phyloP scores from a whole-genome alignment of 1,140 invertebrate genomes.

The Drosophila serrata region DNA sequence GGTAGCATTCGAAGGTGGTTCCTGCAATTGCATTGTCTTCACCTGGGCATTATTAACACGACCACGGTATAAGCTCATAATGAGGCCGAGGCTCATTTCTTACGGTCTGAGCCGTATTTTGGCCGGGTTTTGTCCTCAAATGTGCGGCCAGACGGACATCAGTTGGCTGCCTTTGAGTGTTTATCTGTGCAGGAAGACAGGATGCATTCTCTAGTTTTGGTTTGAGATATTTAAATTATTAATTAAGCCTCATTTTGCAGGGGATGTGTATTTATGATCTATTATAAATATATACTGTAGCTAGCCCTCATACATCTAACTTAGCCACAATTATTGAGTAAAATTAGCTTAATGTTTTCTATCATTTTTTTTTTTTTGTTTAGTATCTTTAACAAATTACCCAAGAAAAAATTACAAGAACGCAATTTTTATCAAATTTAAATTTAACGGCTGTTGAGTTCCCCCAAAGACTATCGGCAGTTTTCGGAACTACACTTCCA shows the following conservation, averaged over 20 bases:
- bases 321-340: neutral
- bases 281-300: too few relatives aligned
- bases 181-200: conserved; percentile 25
- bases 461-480: neutral
- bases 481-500: neutral
- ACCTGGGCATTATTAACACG: conserved; percentile 74
- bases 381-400: neutral
- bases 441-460: neutral
- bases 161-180: conserved; percentile 13
- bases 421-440: neutral
- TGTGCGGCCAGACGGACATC: conserved; percentile 47
- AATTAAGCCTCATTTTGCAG: neutral
- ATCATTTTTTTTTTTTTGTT: too few relatives aligned
- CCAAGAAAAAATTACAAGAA: neutral
- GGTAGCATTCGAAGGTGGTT: neutral
- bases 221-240: conserved; percentile 2
- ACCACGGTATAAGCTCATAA: conserved; percentile 79
- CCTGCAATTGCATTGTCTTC: conserved; percentile 45
- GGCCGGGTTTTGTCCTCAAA: conserved; percentile 33
- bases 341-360: neutral
- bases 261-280: too few relatives aligned
- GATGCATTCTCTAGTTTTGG: neutral
- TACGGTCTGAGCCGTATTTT: conserved; percentile 38
- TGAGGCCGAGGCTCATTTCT: conserved; percentile 63
- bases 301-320: too few relatives aligned